Base-by-base conservation (phyloP, 2,113 vertebrate species). In the Pituophis catenifer region DNA sequence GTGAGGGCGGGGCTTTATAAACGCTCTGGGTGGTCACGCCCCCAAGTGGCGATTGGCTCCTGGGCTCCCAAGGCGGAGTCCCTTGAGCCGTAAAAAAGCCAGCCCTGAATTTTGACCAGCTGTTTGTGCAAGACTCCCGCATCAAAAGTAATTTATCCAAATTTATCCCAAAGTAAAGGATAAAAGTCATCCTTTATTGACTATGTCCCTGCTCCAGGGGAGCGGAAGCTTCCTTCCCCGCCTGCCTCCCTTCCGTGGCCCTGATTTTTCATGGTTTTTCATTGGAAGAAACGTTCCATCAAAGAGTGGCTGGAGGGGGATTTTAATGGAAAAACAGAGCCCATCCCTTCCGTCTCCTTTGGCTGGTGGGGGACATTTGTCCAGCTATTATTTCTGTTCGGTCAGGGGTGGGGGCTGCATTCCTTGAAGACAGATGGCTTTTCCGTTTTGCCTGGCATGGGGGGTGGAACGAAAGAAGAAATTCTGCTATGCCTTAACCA, bases 361-460 rank as follows among this genome's bases (percentile, higher is more conserved):
- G 94, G 95, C 87, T 93, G 91, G 93, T 0, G 85, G 75, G 89
- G 50, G 93, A 92, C 62, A 89, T 90, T 92, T 52, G 29, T 94
- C 93, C 94, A 89, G 91, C 92, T 94, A 94, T 94, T 95, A 90
- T 65, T 95, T 93, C 93, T 81, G 86, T 94, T 93, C 92, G 93
- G 93, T 75, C 12, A 17, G 29, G 29, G 65, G 3, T 29, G 26
- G 24, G 13, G 94, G 94, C 62, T 95, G 90, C 58, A 5, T 94
- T 90, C 94, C 57, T 92, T 95, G 95, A 96, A 95, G 96, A 70
- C 62, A 59, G 26, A 24, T 7, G 7, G 10, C 3, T 29, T 29
- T 65, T 11, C 24, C 24, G 29, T 10, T 65, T 29, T 75, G 65
- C n/a, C 65, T 33, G 65, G 65, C 29, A 17, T 75, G 0, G 29